Evolutionary conservation across 2,797 vertebrate genomes (phyloP).

Genomic region (Oryzias sinensis): DNA sequence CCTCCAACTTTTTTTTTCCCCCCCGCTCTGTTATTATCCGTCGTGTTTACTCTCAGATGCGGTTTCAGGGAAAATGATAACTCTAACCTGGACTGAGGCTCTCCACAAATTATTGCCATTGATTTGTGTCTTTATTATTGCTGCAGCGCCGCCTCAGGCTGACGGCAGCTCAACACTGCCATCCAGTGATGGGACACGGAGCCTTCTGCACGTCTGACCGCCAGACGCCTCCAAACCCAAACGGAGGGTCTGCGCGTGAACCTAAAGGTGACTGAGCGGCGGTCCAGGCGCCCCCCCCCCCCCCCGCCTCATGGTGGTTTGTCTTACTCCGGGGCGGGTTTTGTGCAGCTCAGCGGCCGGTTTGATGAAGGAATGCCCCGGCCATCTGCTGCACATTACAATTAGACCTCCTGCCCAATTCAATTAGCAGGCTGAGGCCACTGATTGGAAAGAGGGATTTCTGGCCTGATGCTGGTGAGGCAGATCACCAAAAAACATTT

Average conservation of each 20-base stretch:
- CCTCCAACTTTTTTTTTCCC: conserved; percentile 34
- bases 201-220: too few relatives aligned
- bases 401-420: conserved; percentile 80
- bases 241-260: conserved; percentile 13
- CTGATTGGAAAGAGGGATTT: conserved; percentile 65
- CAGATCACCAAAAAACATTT: conserved; percentile 23
- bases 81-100: conserved; percentile 62
- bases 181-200: conserved; percentile 62
- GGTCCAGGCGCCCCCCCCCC: conserved; percentile 14
- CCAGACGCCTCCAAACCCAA: neutral
- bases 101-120: conserved; percentile 75
- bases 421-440: conserved; percentile 73
- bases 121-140: conserved; percentile 82
- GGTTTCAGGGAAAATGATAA: conserved; percentile 65
- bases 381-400: conserved; percentile 83
- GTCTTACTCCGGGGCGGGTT: conserved; percentile 50
- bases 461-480: conserved; percentile 34
- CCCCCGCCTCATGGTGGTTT: conserved; percentile 36
- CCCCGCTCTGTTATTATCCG: conserved; percentile 31
- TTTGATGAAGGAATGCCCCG: conserved; percentile 63
- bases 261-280: conserved; percentile 46
- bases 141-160: conserved; percentile 49
- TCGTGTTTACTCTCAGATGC: conserved; percentile 68
- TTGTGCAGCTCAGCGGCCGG: conserved; percentile 45
- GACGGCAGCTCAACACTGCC: conserved; percentile 78